Evolutionary conservation across 2,888 invertebrate genomes (phyloP).

Genomic region (Pseudoips prasinana): DNA sequence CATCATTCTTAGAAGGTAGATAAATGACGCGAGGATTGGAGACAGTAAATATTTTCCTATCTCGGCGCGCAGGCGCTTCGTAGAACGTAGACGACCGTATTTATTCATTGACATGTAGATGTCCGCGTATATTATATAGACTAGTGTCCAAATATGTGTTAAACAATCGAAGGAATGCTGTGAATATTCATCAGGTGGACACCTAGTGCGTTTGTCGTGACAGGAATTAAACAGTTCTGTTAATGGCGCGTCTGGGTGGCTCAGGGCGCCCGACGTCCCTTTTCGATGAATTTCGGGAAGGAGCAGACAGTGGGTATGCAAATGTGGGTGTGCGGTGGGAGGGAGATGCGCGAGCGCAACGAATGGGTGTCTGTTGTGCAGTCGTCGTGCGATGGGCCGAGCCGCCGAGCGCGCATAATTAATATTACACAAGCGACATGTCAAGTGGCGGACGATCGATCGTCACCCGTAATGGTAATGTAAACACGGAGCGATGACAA

Average conservation of each 20-base stretch:
- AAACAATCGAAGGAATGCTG: conserved; percentile 75
- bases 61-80: conserved; percentile 59
- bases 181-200: conserved; percentile 80
- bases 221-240: conserved; percentile 72
- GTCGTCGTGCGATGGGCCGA: conserved; percentile 61
- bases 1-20: conserved; percentile 80
- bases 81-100: conserved; percentile 58
- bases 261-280: conserved; percentile 65
- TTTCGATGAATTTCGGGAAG: conserved; percentile 69
- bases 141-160: conserved; percentile 77
- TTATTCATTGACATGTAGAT: conserved; percentile 74
- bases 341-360: conserved; percentile 70
- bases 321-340: conserved; percentile 75
- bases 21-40: conserved; percentile 76
- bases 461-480: conserved; percentile 75
- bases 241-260: conserved; percentile 74
- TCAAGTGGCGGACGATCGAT: conserved; percentile 72
- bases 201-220: conserved; percentile 77
- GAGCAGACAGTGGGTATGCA: conserved; percentile 68
- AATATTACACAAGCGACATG: conserved; percentile 73
- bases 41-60: conserved; percentile 77
- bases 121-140: conserved; percentile 52
- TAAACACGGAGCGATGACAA: conserved; percentile 70
- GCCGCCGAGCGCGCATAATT: conserved; percentile 70
- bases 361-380: conserved; percentile 72